phyloP scores from a whole-genome alignment of 2,888 invertebrate genomes.

The Drosophila paramelanica region DNA sequence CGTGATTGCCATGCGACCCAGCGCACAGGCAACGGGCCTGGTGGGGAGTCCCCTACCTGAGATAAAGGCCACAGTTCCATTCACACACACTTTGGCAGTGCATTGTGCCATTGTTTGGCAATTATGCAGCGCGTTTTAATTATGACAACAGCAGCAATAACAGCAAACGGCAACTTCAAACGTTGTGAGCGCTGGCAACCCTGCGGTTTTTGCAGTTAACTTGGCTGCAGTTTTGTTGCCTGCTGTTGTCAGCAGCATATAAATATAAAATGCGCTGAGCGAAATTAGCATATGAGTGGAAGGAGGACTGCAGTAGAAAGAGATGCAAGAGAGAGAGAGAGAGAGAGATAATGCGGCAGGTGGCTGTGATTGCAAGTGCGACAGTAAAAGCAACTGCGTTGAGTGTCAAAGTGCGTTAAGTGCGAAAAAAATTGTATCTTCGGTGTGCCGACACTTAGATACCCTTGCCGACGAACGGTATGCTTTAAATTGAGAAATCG shows the following conservation, averaged over 20 bases:
- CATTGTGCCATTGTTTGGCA: conserved; percentile 67
- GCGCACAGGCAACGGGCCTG: conserved; percentile 4
- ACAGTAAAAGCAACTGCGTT: conserved; percentile 22
- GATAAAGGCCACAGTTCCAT: background rate
- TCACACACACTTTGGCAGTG: conserved; percentile 11
- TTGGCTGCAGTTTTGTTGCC: conserved; percentile 46
- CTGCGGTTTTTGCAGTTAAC: conserved; percentile 51
- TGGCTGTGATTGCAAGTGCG: conserved; percentile 42
- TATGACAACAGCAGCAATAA: conserved; percentile 53
- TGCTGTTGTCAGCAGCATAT: conserved; percentile 57
- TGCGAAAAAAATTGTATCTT: conserved; percentile 4
- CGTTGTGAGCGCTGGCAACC: conserved; percentile 50
- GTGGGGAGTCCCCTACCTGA: background rate
- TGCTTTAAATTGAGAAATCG: too few relatives aligned
- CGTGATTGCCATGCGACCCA: conserved; percentile 48
- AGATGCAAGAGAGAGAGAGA: conserved; percentile 4
- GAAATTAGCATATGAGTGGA: conserved; percentile 69
- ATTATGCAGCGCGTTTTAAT: conserved; percentile 73
- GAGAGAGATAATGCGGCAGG: conserved; percentile 31
- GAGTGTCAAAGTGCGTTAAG: conserved; percentile 40
- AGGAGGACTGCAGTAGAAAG: background rate
- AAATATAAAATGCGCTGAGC: conserved; percentile 68
- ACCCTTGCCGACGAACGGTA: background rate
- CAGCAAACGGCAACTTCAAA: conserved; percentile 46
- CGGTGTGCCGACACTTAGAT: background rate